phyloP scores from a whole-genome alignment of 2,888 invertebrate genomes.

The Pediacus dermestoides region DNA sequence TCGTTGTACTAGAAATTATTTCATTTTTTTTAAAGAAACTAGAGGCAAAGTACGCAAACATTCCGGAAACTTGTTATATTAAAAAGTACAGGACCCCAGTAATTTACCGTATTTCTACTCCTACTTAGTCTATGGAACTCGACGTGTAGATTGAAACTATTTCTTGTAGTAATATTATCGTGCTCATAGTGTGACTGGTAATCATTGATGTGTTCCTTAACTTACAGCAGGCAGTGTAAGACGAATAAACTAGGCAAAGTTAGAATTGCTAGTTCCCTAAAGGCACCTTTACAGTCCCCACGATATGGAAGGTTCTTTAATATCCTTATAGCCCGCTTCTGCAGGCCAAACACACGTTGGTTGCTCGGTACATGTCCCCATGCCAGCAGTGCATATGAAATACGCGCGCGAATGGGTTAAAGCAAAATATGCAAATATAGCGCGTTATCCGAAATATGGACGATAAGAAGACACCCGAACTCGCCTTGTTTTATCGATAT shows the following conservation, averaged over 20 bases:
- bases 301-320: background rate
- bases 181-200: background rate
- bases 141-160: conserved; percentile 1
- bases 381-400: conserved; percentile 3
- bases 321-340: background rate
- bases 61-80: background rate
- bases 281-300: conserved; percentile 1
- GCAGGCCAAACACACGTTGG: background rate
- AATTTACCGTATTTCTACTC: background rate
- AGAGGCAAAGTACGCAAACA: background rate
- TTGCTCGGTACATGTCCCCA: conserved; percentile 1
- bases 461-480: too few relatives aligned
- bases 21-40: background rate
- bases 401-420: background rate
- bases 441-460: background rate
- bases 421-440: background rate
- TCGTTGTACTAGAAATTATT: background rate
- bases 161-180: background rate
- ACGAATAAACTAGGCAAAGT: background rate
- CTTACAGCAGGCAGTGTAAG: background rate
- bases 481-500: too few relatives aligned
- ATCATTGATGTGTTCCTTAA: background rate
- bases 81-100: background rate
- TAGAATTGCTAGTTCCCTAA: background rate
- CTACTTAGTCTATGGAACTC: conserved; percentile 1